Evolutionary conservation across 2,888 invertebrate species (phyloP).

Genomic region (Gastracanthus pulcherrimus): DNA sequence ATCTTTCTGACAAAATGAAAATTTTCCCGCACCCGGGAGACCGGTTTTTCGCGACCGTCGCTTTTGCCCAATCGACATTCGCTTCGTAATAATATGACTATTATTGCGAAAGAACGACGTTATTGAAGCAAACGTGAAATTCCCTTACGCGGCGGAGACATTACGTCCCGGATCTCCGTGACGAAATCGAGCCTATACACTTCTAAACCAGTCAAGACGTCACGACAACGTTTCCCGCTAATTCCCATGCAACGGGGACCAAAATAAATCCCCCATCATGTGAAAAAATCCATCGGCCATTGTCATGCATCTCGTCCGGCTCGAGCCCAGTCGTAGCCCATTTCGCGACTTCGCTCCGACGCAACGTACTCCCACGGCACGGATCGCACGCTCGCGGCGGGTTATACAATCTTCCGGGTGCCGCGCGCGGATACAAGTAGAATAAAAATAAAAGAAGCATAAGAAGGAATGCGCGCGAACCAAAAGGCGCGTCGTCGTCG

Average conservation of each 20-base stretch:
- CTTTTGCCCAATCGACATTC: background rate
- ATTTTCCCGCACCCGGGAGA: background rate
- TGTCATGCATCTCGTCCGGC: too few relatives aligned
- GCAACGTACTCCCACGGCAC: background rate
- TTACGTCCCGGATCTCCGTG: background rate
- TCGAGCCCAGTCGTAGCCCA: background rate
- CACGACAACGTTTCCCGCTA: too few relatives aligned
- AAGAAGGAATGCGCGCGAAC: conserved; percentile 13
- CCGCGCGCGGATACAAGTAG: background rate
- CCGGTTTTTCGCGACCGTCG: background rate
- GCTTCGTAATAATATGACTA: background rate
- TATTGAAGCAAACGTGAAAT: background rate
- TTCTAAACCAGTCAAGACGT: too few relatives aligned
- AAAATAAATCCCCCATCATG: too few relatives aligned
- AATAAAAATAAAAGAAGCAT: background rate
- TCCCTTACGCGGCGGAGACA: background rate
- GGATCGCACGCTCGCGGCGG: too few relatives aligned
- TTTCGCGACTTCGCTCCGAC: background rate
- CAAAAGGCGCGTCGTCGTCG: conserved; percentile 4
- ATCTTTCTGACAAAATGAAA: too few relatives aligned
- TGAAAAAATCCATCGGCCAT: too few relatives aligned
- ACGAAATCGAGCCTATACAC: too few relatives aligned
- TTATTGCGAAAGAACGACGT: background rate
- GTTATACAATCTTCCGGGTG: conserved; percentile 24
- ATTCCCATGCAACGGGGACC: too few relatives aligned